phyloP scores from a whole-genome alignment of 2,113 vertebrate genomes.

The Phrynosoma blainvillii region DNA sequence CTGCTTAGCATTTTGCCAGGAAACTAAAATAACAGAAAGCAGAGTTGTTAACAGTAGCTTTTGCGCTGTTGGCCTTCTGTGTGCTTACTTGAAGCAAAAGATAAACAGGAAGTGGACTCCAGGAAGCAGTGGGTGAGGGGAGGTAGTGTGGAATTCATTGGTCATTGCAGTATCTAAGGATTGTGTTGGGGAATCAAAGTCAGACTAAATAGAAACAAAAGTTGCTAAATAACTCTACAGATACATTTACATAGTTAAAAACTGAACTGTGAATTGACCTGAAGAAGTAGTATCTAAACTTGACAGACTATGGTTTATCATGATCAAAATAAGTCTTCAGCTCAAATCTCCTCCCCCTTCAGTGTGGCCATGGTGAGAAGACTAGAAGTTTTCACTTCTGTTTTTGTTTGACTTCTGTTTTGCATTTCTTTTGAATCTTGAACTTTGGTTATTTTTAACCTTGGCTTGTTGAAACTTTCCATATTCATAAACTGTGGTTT shows the following conservation, averaged over 20 bases:
- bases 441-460: neutral
- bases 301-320: neutral
- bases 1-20: slow-evolving; percentile 31
- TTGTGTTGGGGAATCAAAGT: slow-evolving; percentile 74
- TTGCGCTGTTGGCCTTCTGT: slow-evolving; percentile 56
- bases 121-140: slow-evolving; percentile 35
- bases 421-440: neutral
- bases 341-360: neutral
- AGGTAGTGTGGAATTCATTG: slow-evolving; percentile 74
- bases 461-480: neutral
- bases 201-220: slow-evolving; percentile 70
- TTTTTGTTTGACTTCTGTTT: neutral
- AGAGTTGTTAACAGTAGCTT: slow-evolving; percentile 36
- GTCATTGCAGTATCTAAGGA: slow-evolving; percentile 64
- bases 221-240: neutral
- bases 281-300: neutral
- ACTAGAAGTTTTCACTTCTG: neutral
- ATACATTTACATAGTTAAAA: slow-evolving; percentile 13
- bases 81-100: slow-evolving; percentile 70
- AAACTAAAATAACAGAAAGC: slow-evolving; percentile 1
- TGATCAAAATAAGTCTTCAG: neutral
- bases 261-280: neutral
- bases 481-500: neutral
- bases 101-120: slow-evolving; percentile 81
- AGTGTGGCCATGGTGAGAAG: neutral